These are phyloP conservation scores for Thymelicus sylvestris DNA, from an alignment of 2,888 invertebrate species.

Conservation along the genomic window DNA sequence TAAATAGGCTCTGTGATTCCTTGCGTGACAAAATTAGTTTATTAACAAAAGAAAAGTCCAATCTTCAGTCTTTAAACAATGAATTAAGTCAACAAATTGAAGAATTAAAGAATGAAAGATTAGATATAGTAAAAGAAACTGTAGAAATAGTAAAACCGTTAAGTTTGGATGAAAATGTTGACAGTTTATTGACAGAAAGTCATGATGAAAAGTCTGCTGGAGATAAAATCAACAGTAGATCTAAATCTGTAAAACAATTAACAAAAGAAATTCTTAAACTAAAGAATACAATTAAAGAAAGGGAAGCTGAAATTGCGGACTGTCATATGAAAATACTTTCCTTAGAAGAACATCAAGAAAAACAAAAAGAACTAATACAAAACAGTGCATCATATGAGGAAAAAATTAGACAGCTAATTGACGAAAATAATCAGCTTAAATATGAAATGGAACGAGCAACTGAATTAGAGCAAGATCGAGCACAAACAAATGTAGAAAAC, in stretches of 20 bases:
- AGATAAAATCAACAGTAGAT: constrained; percentile 68
- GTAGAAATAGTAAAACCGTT: constrained; percentile 66
- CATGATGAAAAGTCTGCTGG: constrained; percentile 68
- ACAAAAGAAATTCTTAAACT: constrained; percentile 82
- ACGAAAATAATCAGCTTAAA: constrained; percentile 71
- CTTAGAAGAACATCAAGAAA: constrained; percentile 77
- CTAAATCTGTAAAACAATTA: constrained; percentile 76
- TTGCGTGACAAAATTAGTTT: constrained; percentile 73
- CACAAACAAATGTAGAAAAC: constrained; percentile 57
- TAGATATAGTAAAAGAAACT: constrained; percentile 75
- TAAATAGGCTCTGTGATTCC: constrained; percentile 78
- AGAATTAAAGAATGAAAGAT: constrained; percentile 70
- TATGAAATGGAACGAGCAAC: constrained; percentile 57
- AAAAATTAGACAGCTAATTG: constrained; percentile 69
- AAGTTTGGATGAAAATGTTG: constrained; percentile 60
- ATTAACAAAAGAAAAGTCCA: constrained; percentile 75
- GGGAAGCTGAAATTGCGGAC: constrained; percentile 80
- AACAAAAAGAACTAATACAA: constrained; percentile 68
- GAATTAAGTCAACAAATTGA: constrained; percentile 73
- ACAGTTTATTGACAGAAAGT: constrained; percentile 58
- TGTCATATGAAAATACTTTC: constrained; percentile 82
- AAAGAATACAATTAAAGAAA: constrained; percentile 79
- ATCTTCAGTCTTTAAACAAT: constrained; percentile 63
- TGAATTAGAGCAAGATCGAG: constrained; percentile 43
- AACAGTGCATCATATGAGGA: constrained; percentile 65